Evolutionary conservation across 2,113 vertebrate species (phyloP).

Genomic region (Oncorhynchus keta): DNA sequence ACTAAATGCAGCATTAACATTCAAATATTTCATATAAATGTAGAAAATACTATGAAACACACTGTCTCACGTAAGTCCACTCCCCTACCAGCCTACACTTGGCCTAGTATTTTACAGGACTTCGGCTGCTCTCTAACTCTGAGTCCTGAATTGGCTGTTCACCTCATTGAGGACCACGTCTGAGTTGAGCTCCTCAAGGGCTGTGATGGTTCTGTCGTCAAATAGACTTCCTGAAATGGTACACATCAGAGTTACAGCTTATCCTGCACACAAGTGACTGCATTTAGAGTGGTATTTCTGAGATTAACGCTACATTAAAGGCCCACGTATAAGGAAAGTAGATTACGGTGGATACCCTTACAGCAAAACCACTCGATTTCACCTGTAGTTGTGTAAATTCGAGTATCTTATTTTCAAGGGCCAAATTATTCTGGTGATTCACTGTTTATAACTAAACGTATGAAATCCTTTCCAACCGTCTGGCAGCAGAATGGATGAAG

Average conservation of each 20-base stretch:
- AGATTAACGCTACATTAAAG: too few species aligned
- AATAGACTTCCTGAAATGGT: conserved; percentile 61
- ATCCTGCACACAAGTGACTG: background rate
- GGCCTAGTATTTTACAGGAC: background rate
- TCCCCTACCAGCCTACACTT: too few species aligned
- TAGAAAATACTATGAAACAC: background rate
- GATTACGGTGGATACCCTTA: background rate
- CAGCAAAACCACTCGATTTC: too few species aligned
- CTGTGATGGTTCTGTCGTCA: conserved; percentile 56
- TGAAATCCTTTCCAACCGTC: background rate
- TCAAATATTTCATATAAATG: background rate
- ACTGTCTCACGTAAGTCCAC: too few species aligned
- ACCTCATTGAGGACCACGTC: conserved; percentile 72
- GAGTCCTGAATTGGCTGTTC: conserved; percentile 47
- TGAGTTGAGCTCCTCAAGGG: conserved; percentile 39
- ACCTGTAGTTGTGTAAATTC: background rate
- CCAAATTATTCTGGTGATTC: background rate
- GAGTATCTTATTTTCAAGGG: background rate
- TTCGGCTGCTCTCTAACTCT: conserved; percentile 35
- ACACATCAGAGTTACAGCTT: background rate
- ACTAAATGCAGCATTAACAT: background rate
- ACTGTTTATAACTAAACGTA: conserved; percentile 32
- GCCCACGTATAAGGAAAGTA: background rate
- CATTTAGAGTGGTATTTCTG: background rate
- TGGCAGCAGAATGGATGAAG: background rate